Evolutionary conservation across 92 coral and sea anemone species (phyloP), one percentile per base, ranked within the genome.

Genomic region (Palythoa grandis): DNA sequence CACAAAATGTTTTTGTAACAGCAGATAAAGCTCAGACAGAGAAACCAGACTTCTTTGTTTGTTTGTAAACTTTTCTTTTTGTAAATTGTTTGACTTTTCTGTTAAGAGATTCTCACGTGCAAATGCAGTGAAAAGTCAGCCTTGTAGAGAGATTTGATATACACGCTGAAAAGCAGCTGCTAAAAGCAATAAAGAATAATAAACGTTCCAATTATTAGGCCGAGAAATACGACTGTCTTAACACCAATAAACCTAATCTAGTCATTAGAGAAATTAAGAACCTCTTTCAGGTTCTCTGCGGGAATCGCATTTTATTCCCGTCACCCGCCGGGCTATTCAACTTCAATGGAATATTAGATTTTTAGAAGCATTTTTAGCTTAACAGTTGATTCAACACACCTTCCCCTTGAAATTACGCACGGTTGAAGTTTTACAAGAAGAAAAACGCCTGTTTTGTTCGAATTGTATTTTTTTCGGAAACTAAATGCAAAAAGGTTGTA

Each of bases 121-220:
- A 70, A 50, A 52, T 40, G 56, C 37, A 20, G 57, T 74, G 14
- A 50, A 43, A 52, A 52, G 50, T 43, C n/a, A n/a, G 50, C 0
- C 50, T 43, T 43, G 50, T 43, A 43, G 7, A 43, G 50, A 43
- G 50, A 43, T 3, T 43, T 43, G 50, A 5, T 43, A 43, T 12
- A 39, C 65, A 39, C n/a, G 60, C 20, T 74, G 12, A 74, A 74
- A 74, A 22, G 52, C 29, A 74, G 60, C 60, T 75, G 60, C 79
- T 7, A 75, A 75, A 75, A 24, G 47, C 19, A 52, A 75, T 75
- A 37, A 22, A 52, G 74, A 25, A 43, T 70, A 5, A 19, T 4
- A 40, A 35, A 70, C 29, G 16, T 35, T 22, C 40, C 38, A 19
- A 35, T 70, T 70, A 70, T 40, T 11, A 40, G 74, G 74, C 48